Conservation (phyloP, 2,113 vertebrate species). For the Paramisgurnus dabryanus region DNA sequence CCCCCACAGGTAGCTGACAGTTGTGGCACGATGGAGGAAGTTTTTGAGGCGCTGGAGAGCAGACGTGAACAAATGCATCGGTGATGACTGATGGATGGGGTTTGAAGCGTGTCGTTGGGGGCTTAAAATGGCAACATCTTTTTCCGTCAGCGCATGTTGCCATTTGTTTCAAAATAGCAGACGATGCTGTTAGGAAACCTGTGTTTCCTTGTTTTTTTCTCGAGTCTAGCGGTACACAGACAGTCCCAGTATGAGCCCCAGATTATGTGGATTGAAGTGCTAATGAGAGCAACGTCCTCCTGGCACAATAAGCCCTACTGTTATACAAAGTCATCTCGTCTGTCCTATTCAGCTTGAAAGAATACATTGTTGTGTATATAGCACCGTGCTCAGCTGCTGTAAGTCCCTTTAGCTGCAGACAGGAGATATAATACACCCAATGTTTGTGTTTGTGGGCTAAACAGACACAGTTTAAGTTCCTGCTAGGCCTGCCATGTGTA, state of each 20-base stretch:
- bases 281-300: slow-evolving; percentile 30
- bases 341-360: slow-evolving; percentile 16
- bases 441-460: slow-evolving; percentile 1
- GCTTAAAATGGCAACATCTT: slow-evolving; percentile 23
- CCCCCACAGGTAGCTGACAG: slow-evolving; percentile 15
- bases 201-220: background rate
- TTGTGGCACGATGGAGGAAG: background rate
- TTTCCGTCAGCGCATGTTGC: background rate
- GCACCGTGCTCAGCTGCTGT: background rate
- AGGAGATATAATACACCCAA: slow-evolving; percentile 5
- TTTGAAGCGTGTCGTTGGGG: slow-evolving; percentile 1
- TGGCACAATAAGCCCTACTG: background rate
- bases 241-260: slow-evolving; percentile 15
- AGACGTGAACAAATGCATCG: background rate
- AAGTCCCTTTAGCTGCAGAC: background rate
- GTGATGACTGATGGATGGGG: slow-evolving; percentile 3
- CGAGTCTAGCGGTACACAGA: background rate
- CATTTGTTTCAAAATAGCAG: slow-evolving; percentile 16
- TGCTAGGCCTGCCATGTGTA: background rate
- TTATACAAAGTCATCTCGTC: background rate
- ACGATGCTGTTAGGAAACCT: background rate
- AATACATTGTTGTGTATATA: background rate
- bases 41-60: background rate
- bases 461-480: background rate
- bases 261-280: slow-evolving; percentile 41